Evolutionary conservation across 2,797 vertebrate species (phyloP).

Genomic region (Ispidina picta): DNA sequence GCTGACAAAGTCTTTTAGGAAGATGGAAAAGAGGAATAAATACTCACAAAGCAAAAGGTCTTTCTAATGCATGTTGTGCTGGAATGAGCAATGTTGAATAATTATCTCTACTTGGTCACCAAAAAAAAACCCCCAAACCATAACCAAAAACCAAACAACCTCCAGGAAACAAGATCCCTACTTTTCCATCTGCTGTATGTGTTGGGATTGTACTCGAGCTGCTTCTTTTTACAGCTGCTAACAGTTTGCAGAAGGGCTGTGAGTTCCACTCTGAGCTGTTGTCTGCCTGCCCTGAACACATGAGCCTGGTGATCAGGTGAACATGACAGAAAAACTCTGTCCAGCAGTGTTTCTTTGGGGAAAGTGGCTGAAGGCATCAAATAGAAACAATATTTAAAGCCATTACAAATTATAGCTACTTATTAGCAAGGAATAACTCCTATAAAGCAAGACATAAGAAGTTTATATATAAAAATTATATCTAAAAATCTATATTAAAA

Average conservation of each 20-base stretch:
- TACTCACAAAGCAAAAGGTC: neutral
- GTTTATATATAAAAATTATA: no score
- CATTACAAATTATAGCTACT: neutral
- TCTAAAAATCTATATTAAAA: no score
- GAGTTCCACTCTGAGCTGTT: neutral
- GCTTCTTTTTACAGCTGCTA: slow-evolving; percentile 22
- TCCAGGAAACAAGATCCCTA: neutral
- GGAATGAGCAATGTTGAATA: neutral
- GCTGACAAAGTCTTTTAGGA: neutral
- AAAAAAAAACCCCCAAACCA: neutral
- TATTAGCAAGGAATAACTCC: neutral
- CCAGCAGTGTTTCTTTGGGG: slow-evolving; percentile 31
- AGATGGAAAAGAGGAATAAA: neutral
- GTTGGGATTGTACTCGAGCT: neutral
- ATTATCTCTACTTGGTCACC: neutral
- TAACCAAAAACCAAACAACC: slow-evolving; percentile 2
- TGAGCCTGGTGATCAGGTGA: neutral
- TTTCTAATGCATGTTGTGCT: neutral
- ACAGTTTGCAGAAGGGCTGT: slow-evolving; percentile 9
- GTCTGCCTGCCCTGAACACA: neutral
- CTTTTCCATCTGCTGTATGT: neutral
- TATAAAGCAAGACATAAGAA: neutral
- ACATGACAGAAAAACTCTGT: neutral
- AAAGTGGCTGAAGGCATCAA: slow-evolving; percentile 25
- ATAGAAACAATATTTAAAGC: slow-evolving; percentile 33